phyloP scores from a whole-genome alignment of 2,113 vertebrate genomes.

The Microcebus jonahi region DNA sequence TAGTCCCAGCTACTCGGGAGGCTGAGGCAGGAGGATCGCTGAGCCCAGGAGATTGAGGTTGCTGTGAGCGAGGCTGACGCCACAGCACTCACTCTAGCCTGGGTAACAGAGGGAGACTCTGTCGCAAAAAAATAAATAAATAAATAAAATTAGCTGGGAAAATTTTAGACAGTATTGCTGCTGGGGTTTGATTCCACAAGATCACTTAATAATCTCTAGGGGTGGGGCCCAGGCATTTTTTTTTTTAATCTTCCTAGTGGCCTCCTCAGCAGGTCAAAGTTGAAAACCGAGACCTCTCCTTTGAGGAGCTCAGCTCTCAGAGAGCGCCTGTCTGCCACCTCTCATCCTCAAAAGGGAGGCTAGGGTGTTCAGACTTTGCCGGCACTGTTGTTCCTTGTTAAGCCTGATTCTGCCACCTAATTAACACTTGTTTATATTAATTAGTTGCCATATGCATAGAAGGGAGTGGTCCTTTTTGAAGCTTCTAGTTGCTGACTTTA shows the following conservation, averaged over 20 bases:
- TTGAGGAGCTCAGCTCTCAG: background rate
- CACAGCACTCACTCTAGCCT: no score
- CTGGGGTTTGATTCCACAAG: background rate
- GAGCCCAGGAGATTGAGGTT: no score
- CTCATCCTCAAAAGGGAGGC: background rate
- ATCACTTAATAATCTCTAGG: background rate
- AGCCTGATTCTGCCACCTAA: slow-evolving; percentile 54
- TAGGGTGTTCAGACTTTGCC: background rate
- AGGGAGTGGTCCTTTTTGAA: slow-evolving; percentile 70
- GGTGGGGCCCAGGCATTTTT: background rate
- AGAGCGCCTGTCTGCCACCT: background rate
- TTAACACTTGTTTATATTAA: slow-evolving; percentile 70
- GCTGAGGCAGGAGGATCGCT: no score
- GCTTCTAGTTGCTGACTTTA: slow-evolving; percentile 57
- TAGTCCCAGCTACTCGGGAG: no score
- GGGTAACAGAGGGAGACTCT: no score
- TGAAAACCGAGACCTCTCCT: background rate
- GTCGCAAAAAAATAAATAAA: no score
- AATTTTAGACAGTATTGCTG: background rate
- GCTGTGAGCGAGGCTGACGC: no score
- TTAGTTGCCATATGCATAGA: slow-evolving; percentile 49
- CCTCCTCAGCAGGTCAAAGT: background rate
- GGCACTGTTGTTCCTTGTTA: slow-evolving; percentile 21
- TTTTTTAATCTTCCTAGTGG: background rate
- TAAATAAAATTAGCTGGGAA: background rate